Evolutionary conservation across 1,140 invertebrate genomes (phyloP), one percentile per base, ranked within the genome.

Genomic region (Atta cephalotes): DNA sequence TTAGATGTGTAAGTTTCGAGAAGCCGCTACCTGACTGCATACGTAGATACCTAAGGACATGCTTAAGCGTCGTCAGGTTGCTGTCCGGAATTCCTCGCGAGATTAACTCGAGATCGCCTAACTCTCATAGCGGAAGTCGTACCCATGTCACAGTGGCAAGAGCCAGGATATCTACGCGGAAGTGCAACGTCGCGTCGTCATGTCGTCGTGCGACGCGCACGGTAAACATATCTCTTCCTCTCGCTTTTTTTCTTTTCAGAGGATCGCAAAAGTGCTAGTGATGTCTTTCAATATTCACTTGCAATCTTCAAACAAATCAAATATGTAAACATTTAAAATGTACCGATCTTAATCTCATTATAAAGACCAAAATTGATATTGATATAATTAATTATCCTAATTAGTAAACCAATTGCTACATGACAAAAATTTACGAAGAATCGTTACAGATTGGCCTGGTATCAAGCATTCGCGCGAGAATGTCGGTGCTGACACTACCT

Each of bases 101-200:
- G 80, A 82, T 82, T 82, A 82, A 60, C 80, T 74, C 80, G 56
- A 82, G 89, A 85, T 89, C 89, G 76, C 45, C 72, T 74, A 90
- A 51, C 76, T 56, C 76, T 90, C 79, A 81, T 88, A 79, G 63
- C 68, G 88, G 63, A 82, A 81, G 80, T 80, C 84, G 82, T 87
- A 74, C 89, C 71, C 86, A 68, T 90, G 86, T 90, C 87, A 63
- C 60, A 35, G 82, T 76, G 68, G 56, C 62, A 51, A 88, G 65
- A 86, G 60, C 60, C 85, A 79, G 89, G 79, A 90, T 87, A 88
- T 90, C 90, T 85, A 91, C 87, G 89, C 89, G 90, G 90, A 91
- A 91, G 90, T 85, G 88, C 80, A 72, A 87, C 89, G 74, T 78
- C 82, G 84, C 86, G 85, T 80, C 77, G 88, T 90, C 85, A 85